Evolutionary conservation across 1,140 invertebrate species (phyloP).

Genomic region (Brachionus rotundiformis): DNA sequence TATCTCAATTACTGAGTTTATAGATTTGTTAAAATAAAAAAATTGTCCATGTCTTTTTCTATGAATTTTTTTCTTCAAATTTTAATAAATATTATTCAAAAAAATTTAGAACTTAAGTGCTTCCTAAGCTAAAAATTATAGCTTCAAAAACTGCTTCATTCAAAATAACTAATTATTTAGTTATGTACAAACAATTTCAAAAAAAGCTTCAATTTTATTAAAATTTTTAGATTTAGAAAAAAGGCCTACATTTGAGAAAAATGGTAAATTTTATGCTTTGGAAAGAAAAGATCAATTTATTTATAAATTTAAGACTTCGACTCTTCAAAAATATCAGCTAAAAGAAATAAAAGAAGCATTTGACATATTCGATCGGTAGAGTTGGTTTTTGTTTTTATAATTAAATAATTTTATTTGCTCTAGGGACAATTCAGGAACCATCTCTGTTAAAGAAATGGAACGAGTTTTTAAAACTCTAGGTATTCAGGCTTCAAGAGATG

Average conservation of each 20-base stretch:
- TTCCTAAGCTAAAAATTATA: neutral
- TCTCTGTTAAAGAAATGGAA: slow-evolving; percentile 27
- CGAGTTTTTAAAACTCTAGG: slow-evolving; percentile 6
- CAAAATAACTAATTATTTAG: slow-evolving; percentile 23
- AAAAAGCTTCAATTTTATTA: neutral
- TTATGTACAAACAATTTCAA: neutral
- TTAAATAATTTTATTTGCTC: neutral
- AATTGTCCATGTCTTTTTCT: neutral
- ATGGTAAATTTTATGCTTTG: slow-evolving; percentile 5
- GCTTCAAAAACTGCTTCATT: neutral
- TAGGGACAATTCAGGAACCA: slow-evolving; percentile 35
- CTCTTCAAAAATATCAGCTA: neutral
- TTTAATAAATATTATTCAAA: slow-evolving; percentile 12
- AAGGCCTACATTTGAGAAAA: neutral
- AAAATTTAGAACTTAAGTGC: neutral
- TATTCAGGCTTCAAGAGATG: slow-evolving; percentile 19
- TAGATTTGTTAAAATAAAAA: neutral
- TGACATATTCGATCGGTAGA: slow-evolving; percentile 29
- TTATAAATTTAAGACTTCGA: neutral
- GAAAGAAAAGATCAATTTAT: neutral
- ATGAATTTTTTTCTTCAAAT: neutral
- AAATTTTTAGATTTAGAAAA: neutral
- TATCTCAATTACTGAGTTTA: slow-evolving; percentile 44
- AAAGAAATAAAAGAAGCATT: slow-evolving; percentile 43
- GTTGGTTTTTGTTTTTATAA: neutral